Base-by-base conservation (phyloP, 2,113 vertebrate species). In the Oreotragus oreotragus region DNA sequence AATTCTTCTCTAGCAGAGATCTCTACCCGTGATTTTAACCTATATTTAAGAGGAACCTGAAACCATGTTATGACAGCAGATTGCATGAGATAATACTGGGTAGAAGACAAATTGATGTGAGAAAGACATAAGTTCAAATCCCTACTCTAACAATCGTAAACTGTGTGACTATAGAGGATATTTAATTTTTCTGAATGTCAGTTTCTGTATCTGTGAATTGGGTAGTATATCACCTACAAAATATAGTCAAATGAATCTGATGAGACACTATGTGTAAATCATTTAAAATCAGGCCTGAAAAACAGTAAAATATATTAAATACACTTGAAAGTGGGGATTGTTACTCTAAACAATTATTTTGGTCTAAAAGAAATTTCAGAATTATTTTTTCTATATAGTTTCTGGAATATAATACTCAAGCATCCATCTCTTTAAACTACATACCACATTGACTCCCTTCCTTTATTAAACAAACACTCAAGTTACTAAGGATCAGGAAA, bases 11-110 rank as follows among this genome's bases (percentile, higher is more conserved):
- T 47, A 64, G 23, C 17, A 81, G 77, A 89, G 16, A 86, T 83
- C 7, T 79, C 76, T 91, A 49, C 19, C n/a, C 15, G 25, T 64
- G 39, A 13, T 92, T 96, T 84, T 90, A 62, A 80, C 93, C 45
- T 80, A 66, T 66, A 49, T 85, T 93, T 81, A 81, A 88, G 66
- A 97, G 89, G 47, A 95, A 90, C 33, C 53, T 83, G 60, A 94
- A 95, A 84, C 5, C 15, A 55, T 30, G 5, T 25, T 84, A 66
- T 60, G 8, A 12, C 77, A 87, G 43, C 7, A 87, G n/a, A 91
- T 47, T 62, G 12, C 19, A 36, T 45, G 19, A 85, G 76, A 49
- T 30, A 91, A 45, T 55, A n/a, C 60, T 10, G 2, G 8, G 58
- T 14, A 53, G 53, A 92, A 94, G 58, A 93, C 25, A 73, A 88